phyloP scores from a whole-genome alignment of 1,140 invertebrate species.

The Latrodectus geometricus region DNA sequence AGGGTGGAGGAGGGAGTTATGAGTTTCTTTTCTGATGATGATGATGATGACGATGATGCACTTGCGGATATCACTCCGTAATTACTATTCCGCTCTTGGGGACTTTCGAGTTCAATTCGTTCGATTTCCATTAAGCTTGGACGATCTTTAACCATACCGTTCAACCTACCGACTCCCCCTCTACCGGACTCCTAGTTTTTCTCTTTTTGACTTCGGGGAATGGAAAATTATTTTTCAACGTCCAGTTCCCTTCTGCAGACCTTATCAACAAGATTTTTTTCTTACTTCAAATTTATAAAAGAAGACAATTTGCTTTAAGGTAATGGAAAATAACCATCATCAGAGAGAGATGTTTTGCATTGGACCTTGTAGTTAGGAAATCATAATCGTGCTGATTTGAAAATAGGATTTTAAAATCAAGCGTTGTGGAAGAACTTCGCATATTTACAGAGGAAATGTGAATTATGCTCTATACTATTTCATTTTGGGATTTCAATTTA shows the following conservation, averaged over 20 bases:
- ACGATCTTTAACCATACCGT: slow-evolving; percentile 9
- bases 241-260: neutral
- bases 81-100: slow-evolving; percentile 40
- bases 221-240: slow-evolving; percentile 11
- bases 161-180: neutral
- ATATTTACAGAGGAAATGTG: too few relatives aligned
- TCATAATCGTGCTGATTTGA: neutral
- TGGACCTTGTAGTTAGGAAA: neutral
- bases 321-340: neutral
- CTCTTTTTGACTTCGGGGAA: slow-evolving; percentile 7
- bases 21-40: slow-evolving; percentile 27
- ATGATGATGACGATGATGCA: slow-evolving; percentile 45
- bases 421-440: too few relatives aligned
- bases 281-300: neutral
- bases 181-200: neutral
- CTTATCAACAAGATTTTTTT: neutral
- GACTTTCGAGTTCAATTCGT: slow-evolving; percentile 47
- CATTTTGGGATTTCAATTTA: too few relatives aligned
- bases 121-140: slow-evolving; percentile 57
- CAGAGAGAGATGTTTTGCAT: neutral
- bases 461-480: neutral
- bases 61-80: slow-evolving; percentile 49
- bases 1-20: slow-evolving; percentile 42
- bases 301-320: neutral
- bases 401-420: neutral